Percentiles rank a stretch among this genome's conserved stretches.
These are phyloP conservation scores for Intellagama lesueurii DNA, from an alignment of 2,797 vertebrate species.

Conservation along the genomic window DNA sequence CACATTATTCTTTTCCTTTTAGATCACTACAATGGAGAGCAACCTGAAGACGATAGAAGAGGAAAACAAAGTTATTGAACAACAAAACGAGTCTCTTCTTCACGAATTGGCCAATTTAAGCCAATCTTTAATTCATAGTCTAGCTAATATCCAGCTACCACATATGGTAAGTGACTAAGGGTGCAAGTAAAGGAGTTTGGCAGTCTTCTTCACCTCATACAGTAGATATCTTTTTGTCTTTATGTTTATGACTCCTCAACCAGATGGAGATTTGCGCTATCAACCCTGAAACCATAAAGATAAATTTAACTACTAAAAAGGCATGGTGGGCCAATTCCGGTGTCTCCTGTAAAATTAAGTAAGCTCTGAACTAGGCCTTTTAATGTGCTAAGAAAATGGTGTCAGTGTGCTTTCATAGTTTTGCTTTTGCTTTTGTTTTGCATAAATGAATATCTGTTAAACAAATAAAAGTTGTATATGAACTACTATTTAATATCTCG, in stretches of 20 bases:
- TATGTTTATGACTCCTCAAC: slow-evolving; percentile 73
- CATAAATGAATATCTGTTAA: slow-evolving; percentile 81
- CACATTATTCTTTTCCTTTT: slow-evolving; percentile 68
- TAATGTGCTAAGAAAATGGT: slow-evolving; percentile 61
- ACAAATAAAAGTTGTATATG: slow-evolving; percentile 82
- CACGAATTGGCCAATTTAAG: slow-evolving; percentile 98
- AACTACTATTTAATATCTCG: slow-evolving; percentile 85
- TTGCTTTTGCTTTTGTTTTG: slow-evolving; percentile 67
- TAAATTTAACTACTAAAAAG: slow-evolving; percentile 76
- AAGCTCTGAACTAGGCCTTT: slow-evolving; percentile 71
- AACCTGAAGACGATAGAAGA: slow-evolving; percentile 98
- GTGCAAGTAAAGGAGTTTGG: slow-evolving; percentile 80
- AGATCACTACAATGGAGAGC: slow-evolving; percentile 99
- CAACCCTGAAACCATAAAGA: slow-evolving; percentile 75
- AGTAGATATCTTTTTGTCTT: slow-evolving; percentile 67
- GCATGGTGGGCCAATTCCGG: slow-evolving; percentile 74
- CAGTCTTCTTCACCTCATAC: slow-evolving; percentile 71
- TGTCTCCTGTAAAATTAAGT: slow-evolving; percentile 74
- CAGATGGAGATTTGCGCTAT: slow-evolving; percentile 73
- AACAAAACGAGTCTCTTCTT: slow-evolving; percentile 98
- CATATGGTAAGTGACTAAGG: slow-evolving; percentile 93
- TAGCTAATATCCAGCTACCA: slow-evolving; percentile 98
- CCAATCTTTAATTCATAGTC: slow-evolving; percentile 98
- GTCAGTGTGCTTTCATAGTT: slow-evolving; percentile 68
- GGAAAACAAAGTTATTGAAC: slow-evolving; percentile 97